These are phyloP conservation scores for Zaprionus obscuricornis DNA, from an alignment of 2,888 invertebrate genomes.

Conservation along the genomic window DNA sequence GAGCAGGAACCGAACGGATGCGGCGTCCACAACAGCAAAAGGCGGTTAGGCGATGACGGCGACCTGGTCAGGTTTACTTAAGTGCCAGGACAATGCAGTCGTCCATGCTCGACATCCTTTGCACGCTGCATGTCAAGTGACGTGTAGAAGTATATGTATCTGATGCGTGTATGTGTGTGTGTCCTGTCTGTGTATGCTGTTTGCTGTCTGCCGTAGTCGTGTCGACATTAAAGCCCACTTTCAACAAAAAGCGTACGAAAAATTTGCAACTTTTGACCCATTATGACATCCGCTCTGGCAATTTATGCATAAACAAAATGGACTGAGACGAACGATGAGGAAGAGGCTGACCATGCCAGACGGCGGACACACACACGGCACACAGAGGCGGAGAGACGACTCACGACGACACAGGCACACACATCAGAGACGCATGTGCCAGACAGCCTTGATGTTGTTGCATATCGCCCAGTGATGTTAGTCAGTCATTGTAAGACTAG, in stretches of 20 bases:
- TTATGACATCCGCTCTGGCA: slow-evolving; percentile 75
- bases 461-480: neutral
- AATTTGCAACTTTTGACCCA: slow-evolving; percentile 68
- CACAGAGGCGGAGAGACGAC: no score
- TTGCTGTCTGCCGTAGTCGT: slow-evolving; percentile 17
- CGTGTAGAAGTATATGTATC: slow-evolving; percentile 25
- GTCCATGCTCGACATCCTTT: slow-evolving; percentile 45
- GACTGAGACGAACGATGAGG: no score
- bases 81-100: slow-evolving; percentile 52
- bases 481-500: neutral
- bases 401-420: no score
- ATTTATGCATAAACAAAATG: slow-evolving; percentile 70
- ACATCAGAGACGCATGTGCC: no score
- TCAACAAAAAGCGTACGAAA: slow-evolving; percentile 48
- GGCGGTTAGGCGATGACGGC: no score
- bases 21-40: no score
- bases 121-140: slow-evolving; percentile 61
- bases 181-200: slow-evolving; percentile 11
- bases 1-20: no score
- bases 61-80: no score
- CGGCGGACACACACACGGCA: no score
- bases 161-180: neutral
- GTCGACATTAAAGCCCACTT: slow-evolving; percentile 8
- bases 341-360: no score
- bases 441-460: slow-evolving; percentile 27